Percentiles rank a stretch among this genome's conserved stretches.
phyloP scores from a whole-genome alignment of 2,113 vertebrate species.

The Mola mola region DNA sequence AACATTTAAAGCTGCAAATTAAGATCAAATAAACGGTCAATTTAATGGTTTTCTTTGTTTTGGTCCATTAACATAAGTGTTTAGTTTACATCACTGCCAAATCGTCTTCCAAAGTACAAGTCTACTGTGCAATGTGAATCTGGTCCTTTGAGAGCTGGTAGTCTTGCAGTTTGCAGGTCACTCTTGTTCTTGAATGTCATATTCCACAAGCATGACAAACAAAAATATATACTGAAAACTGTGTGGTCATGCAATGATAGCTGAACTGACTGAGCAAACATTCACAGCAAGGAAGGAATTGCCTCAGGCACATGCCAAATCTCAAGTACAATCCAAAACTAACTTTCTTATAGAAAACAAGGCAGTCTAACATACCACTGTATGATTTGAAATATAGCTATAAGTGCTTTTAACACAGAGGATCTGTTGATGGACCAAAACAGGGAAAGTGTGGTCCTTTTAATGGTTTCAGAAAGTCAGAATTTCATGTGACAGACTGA shows the following conservation, averaged over 20 bases:
- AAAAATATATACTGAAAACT: background rate
- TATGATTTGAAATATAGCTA: background rate
- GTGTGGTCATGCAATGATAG: background rate
- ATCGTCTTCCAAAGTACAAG: background rate
- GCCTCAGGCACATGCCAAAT: background rate
- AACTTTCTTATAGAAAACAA: background rate
- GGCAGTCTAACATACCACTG: background rate
- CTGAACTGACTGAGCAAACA: conserved; percentile 5
- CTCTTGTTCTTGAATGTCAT: background rate
- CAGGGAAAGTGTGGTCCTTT: background rate
- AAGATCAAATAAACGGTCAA: background rate
- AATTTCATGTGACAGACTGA: background rate
- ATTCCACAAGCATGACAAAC: conserved; percentile 1
- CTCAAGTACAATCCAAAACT: background rate
- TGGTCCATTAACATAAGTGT: conserved; percentile 2
- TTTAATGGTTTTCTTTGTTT: background rate
- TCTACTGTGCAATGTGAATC: too few species aligned
- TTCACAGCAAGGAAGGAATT: background rate
- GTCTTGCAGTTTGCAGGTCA: too few species aligned
- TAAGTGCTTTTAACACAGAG: background rate
- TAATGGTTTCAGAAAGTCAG: background rate
- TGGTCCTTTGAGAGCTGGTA: too few species aligned
- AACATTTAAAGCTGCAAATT: conserved; percentile 1
- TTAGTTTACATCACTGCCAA: background rate
- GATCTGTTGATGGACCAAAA: conserved; percentile 7